These are phyloP conservation scores for Melitaea athalia DNA, from an alignment of 2,888 invertebrate species.

Conservation along the genomic window DNA sequence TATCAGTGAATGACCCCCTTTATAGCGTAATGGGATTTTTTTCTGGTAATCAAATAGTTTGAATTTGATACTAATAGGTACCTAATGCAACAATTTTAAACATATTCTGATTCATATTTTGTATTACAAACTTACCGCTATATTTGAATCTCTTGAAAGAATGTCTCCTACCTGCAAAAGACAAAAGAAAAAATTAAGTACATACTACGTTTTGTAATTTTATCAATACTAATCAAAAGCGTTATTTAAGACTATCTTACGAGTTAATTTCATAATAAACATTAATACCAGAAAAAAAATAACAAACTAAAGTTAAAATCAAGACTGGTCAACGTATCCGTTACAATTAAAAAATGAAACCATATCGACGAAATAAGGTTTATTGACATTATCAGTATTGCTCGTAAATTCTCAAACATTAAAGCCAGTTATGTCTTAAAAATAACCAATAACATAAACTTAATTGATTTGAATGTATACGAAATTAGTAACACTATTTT, in stretches of 20 bases:
- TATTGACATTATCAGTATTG: conserved; percentile 3
- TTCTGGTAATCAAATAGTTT: conserved; percentile 4
- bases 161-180: conserved; percentile 39
- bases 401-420: conserved; percentile 2
- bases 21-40: conserved; percentile 4
- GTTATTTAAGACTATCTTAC: background rate
- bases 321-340: background rate
- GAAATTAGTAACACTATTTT: conserved; percentile 15
- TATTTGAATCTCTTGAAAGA: conserved; percentile 29
- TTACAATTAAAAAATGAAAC: conserved; percentile 1
- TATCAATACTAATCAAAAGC: background rate
- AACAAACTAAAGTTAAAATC: background rate
- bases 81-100: background rate
- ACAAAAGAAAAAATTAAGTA: conserved; percentile 7
- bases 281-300: background rate
- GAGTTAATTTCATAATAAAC: background rate
- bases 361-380: conserved; percentile 2
- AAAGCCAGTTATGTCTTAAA: background rate
- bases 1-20: conserved; percentile 27
- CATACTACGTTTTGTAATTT: background rate
- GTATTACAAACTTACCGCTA: conserved; percentile 32
- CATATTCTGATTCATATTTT: background rate
- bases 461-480: conserved; percentile 19
- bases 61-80: background rate
- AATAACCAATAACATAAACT: conserved; percentile 3